Base-by-base conservation (phyloP, 2,797 vertebrate species). In the Lutjanus campechanus region DNA sequence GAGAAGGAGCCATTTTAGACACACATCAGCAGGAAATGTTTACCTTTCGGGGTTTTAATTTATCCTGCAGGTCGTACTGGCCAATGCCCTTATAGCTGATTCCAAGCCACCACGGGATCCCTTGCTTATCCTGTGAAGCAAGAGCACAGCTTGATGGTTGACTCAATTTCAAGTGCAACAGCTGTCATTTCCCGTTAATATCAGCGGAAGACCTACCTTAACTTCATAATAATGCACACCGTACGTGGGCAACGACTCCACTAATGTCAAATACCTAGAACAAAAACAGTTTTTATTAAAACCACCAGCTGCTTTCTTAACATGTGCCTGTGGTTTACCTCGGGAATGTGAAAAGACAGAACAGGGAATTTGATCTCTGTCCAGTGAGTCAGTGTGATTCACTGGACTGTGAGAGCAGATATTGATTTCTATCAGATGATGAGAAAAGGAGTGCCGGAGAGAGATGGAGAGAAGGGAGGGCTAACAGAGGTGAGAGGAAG, bases 91-190 rank as follows among this genome's bases (percentile, higher is more conserved):
- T 99, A 88, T 98, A 99, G 93, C 98, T 99, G 95, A 99, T 96
- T 73, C 98, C 98, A 73, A 99, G 97, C 98, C 98, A 99, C 98
- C 98, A 99, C 0, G 98, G 98, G 88, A 99, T 98, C 80, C 97
- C 98, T 93, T 99, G 98, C 92, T 99, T 99, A 93, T 99, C 98
- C 98, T 99, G 93, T 73, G 89, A 87, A 64, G 47, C 20, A 49
- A 89, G 56, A 86, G 16, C 70, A 81, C 49, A 76, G 59, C 51
- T 70, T 50, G 61, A 50, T 22, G 12, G 36, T n/a, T 77, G 83
- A 75, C 55, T 79, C 17, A 15, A 1, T 53, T 76, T 77, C 64
- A 86, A 44, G 15, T 25, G 49, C 17, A 79, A 76, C 69, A 73
- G 58, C 69, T 76, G 70, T 77, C 61, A 73, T 73, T 76, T 74